Conservation (phyloP, 2,797 vertebrate species). For the Gymnothorax javanicus region DNA sequence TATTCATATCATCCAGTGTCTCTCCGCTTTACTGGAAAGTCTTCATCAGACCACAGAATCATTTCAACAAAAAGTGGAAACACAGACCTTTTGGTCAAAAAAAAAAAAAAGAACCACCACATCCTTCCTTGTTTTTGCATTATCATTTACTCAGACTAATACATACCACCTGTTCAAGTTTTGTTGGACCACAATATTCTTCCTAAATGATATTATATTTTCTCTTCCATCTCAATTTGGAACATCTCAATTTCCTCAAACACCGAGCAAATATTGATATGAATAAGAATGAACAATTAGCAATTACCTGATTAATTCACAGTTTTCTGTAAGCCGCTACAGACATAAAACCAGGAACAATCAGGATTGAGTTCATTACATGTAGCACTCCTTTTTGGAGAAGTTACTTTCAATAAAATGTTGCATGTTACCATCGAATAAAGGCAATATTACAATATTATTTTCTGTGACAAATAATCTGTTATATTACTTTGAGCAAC, state of each 20-base stretch:
- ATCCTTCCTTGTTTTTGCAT: neutral
- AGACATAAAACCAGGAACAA: neutral
- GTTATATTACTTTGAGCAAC: too few species aligned
- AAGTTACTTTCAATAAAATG: too few species aligned
- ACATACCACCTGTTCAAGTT: neutral
- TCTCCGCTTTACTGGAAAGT: slow-evolving; percentile 6
- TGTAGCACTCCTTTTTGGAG: neutral
- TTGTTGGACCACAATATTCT: neutral
- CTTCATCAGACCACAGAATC: neutral
- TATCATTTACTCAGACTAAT: neutral
- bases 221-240: neutral
- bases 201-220: neutral
- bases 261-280: neutral
- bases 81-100: neutral
- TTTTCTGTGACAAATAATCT: too few species aligned
- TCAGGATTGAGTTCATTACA: neutral
- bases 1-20: neutral
- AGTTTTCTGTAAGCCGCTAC: neutral
- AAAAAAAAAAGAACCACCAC: neutral
- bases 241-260: neutral
- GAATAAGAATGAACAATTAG: neutral
- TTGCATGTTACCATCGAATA: too few species aligned
- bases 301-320: neutral
- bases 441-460: too few species aligned
- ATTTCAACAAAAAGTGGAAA: neutral